A percentile compares a stretch with the other conserved stretches of the same genome.
These are phyloP conservation scores for Fissipunctia ypsillon DNA, from an alignment of 2,888 invertebrate genomes.

Conservation along the genomic window DNA sequence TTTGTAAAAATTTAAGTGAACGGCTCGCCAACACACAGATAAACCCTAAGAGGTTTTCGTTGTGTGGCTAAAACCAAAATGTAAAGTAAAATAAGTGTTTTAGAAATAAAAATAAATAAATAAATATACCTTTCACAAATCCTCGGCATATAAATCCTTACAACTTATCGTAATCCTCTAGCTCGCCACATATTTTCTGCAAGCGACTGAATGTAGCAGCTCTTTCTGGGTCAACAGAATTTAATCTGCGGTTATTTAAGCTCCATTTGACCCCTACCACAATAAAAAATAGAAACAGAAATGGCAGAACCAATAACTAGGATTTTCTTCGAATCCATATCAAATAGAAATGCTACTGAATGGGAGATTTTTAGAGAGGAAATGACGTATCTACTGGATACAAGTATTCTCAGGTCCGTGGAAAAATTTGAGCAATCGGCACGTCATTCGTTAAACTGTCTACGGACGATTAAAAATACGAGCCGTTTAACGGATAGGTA, in stretches of 20 bases:
- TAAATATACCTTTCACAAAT: conserved; percentile 10
- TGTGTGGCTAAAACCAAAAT: no score
- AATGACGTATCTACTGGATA: conserved; percentile 6
- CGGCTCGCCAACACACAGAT: no score
- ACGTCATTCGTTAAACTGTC: conserved; percentile 29
- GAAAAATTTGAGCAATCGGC: not conserved
- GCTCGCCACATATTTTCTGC: conserved; percentile 33
- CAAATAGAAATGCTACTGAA: conserved; percentile 1
- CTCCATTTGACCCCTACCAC: conserved; percentile 46
- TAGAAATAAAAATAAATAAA: no score
- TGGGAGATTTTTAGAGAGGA: not conserved
- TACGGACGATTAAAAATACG: conserved; percentile 42
- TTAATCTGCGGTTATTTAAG: conserved; percentile 56
- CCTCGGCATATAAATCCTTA: conserved; percentile 15
- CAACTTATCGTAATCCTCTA: conserved; percentile 9
- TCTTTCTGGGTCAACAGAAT: conserved; percentile 49
- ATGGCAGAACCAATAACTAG: conserved; percentile 21
- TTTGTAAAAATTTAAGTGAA: no score
- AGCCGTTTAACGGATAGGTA: conserved; percentile 20
- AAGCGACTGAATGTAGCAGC: conserved; percentile 24
- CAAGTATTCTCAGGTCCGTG: not conserved
- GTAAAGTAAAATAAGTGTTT: no score
- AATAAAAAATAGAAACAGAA: conserved; percentile 39
- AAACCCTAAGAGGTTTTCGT: no score
- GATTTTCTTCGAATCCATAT: conserved; percentile 2